Evolutionary conservation across 1,140 invertebrate species (phyloP), one percentile per base, ranked within the genome.

Genomic region (Pseudomyrmex pallidus): DNA sequence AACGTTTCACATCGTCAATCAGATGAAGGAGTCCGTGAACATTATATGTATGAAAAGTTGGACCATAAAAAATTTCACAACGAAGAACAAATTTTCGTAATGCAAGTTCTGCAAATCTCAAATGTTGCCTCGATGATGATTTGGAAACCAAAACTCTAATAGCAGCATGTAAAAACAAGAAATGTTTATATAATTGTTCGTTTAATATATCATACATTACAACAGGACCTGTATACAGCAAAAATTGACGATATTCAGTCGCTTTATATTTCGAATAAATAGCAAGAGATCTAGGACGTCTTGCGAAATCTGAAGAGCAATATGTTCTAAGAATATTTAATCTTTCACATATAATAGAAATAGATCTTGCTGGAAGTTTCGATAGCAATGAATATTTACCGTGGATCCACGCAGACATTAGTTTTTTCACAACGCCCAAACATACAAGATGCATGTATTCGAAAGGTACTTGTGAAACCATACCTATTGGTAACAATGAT

Each of bases 241-340:
- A 7, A 72, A 83, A 56, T 46, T 74, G 57, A 13, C 61, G 50
- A 61, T n/a, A 70, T 46, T 84, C 74, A 46, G 44, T 84, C 0
- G 74, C 74, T 70, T 84, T 84, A 56, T 56, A 77, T 52, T 84
- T 66, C 15, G 15, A n/a, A 20, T 13, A 84, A 25, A 46, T 0
- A 46, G 22, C 2, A 52, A 67, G 35, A n/a, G 59, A 50, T 20
- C 48, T 83, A 3, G 70, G 61, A 35, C 61, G 44, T 20, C 80
- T 54, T 20, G 20, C 57, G 22, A 83, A 83, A 22, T 83, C 80
- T 1, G 62, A 68, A 1, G 74, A 56, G 50, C 74, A 77, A 56
- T 59, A 74, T 1, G 5, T 9, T 68, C 44, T 25, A 12, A 77
- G 17, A 13, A 1, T 54, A 1, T 25, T 35, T 35, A 84, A 17